phyloP scores from a whole-genome alignment of 1,140 invertebrate species.

The Adoxophyes honmai region DNA sequence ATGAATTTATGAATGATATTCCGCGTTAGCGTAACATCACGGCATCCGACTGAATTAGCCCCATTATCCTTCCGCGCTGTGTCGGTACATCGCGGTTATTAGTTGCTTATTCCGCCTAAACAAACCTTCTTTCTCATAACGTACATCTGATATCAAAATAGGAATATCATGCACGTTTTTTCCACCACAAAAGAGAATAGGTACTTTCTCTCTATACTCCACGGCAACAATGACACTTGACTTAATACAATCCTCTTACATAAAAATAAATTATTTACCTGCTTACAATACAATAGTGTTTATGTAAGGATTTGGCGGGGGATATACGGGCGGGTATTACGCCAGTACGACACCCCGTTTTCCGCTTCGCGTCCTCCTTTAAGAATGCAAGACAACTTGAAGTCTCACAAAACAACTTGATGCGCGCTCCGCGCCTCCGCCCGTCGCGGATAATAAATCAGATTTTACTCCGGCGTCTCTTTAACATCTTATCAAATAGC shows the following conservation, averaged over 20 bases:
- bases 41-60: constrained; percentile 9
- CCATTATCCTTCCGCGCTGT: constrained; percentile 1
- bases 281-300: constrained; percentile 10
- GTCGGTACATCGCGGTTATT: constrained; percentile 2
- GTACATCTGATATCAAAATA: no score
- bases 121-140: no score
- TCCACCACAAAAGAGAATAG: no score
- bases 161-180: no score
- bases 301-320: constrained; percentile 5
- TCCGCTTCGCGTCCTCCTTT: constrained; percentile 17
- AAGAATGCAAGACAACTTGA: constrained; percentile 24
- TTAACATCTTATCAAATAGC: constrained; percentile 17
- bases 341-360: constrained; percentile 16
- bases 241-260: neutral
- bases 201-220: no score
- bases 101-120: neutral
- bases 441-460: constrained; percentile 19
- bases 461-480: constrained; percentile 23
- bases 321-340: constrained; percentile 3
- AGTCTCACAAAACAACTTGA: constrained; percentile 26
- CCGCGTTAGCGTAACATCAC: constrained; percentile 9
- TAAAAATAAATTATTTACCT: constrained; percentile 13
- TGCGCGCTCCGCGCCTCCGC: constrained; percentile 11
- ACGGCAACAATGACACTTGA: neutral
- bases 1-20: constrained; percentile 16